Base-by-base conservation (phyloP, 2,797 vertebrate species). In the Anniella stebbinsi region DNA sequence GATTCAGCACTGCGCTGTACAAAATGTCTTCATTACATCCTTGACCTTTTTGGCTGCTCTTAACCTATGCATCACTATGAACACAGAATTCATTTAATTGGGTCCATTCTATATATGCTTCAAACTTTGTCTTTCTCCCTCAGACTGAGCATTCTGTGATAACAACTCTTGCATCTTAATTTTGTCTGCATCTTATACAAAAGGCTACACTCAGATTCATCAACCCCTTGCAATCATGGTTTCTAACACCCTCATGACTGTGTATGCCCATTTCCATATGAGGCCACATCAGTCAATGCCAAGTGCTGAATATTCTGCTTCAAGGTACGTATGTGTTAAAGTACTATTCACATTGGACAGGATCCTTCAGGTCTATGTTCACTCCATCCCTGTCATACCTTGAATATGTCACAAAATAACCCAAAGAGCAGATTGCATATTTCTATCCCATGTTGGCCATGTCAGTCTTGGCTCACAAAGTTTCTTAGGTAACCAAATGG, bases 81-180 rank as follows among this genome's bases (percentile, higher is more conserved):
- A 45, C 54, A 63, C 48, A 75, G 54, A 83, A 76, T 76, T 80
- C 54, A 36, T 13, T 89, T 48, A 33, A 86, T 21, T 90, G 76
- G 67, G 33, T 80, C 18, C 66, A 25, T 80, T 86, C 48, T 85
- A 36, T 45, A 78, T 66, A n/a, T 78, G 38, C 41, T 67, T 78
- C 86, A 67, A 70, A n/a, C 23, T 73, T 57, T 45, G 25, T 66
- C 51, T 80, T 80, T 60, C n/a, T 36, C 21, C 41, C 11, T 54
- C n/a, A 54, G 9, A 72, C 15, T 60, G 25, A 69, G 66, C 41
- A 25, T 86, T n/a, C 66, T 48, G 21, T 72, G 38, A 72, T 45
- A 54, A 60, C 33, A 28, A 33, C 41, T 86, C 23, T 63, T 86
- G 36, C 67, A 84, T 23, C 23, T 28, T 69, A 69, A 10, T 84